Conservation (phyloP, 1,140 invertebrate genomes). For the Zelostemma sp. region DNA sequence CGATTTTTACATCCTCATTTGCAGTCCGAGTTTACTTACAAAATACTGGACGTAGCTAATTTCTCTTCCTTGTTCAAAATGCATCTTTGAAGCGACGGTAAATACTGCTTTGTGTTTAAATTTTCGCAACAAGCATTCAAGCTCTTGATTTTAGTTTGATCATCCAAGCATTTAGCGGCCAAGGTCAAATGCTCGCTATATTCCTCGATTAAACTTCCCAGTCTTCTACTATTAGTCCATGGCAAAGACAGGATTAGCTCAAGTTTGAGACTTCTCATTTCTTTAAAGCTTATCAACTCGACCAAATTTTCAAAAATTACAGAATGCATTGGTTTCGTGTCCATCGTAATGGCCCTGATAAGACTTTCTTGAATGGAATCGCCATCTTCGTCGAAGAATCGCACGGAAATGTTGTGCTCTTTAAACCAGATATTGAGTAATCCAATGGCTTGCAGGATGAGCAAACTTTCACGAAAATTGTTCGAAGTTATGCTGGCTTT, state of each 20-base stretch:
- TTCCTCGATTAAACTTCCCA: constrained; percentile 12
- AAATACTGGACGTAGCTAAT: constrained; percentile 48
- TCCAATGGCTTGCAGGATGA: constrained; percentile 47
- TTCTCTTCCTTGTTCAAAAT: constrained; percentile 38
- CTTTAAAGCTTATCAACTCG: constrained; percentile 51
- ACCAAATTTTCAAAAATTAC: constrained; percentile 53
- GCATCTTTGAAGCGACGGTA: constrained; percentile 51
- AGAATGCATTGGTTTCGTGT: constrained; percentile 14
- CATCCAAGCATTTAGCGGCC: constrained; percentile 46
- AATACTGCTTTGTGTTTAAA: constrained; percentile 42
- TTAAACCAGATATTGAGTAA: constrained; percentile 50
- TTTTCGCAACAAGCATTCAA: constrained; percentile 49
- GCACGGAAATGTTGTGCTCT: constrained; percentile 33
- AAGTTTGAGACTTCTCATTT: constrained; percentile 50
- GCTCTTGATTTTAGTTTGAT: constrained; percentile 52
- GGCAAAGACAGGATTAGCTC: constrained; percentile 50
- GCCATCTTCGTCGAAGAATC: constrained; percentile 49
- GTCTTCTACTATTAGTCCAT: constrained; percentile 36
- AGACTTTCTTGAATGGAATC: constrained; percentile 36
- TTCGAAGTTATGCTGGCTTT: constrained; percentile 20
- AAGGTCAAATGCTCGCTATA: constrained; percentile 40
- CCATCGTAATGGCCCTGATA: constrained; percentile 17
- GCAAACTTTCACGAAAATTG: constrained; percentile 43
- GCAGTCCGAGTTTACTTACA: constrained; percentile 43
- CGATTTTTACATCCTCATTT: constrained; percentile 10